These are phyloP conservation scores for Agrochola circellaris DNA, from an alignment of 2,888 invertebrate genomes.

Conservation along the genomic window DNA sequence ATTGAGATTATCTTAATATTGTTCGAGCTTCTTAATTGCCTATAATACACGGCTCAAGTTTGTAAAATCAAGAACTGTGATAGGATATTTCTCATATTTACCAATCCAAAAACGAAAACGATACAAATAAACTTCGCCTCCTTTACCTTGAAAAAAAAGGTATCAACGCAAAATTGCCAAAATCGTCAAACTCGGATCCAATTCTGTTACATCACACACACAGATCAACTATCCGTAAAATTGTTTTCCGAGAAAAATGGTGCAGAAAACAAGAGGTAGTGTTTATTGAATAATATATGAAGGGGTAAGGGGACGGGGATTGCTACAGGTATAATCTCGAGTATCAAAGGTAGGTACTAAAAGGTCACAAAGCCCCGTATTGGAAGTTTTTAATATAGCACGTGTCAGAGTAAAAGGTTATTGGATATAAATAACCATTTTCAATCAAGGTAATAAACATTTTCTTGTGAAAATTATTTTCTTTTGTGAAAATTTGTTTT, in stretches of 20 bases:
- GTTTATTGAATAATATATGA: constrained; percentile 75
- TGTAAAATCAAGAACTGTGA: background rate
- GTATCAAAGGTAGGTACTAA: constrained; percentile 53
- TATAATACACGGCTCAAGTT: background rate
- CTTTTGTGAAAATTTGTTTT: background rate
- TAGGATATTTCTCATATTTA: background rate
- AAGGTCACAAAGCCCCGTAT: constrained; percentile 50
- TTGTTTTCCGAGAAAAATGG: constrained; percentile 64
- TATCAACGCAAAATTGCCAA: constrained; percentile 7
- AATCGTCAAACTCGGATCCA: constrained; percentile 32
- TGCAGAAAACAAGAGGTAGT: constrained; percentile 69
- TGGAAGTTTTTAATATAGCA: constrained; percentile 53
- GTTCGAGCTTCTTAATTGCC: background rate
- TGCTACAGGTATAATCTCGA: constrained; percentile 58
- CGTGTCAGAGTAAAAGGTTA: constrained; percentile 51
- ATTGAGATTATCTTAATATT: background rate
- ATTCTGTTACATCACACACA: constrained; percentile 36
- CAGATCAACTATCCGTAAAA: constrained; percentile 54
- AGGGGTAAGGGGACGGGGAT: constrained; percentile 42
- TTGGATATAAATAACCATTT: constrained; percentile 43
- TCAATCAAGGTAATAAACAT: constrained; percentile 29
- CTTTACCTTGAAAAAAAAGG: background rate
- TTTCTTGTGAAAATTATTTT: constrained; percentile 16
- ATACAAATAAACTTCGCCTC: background rate
- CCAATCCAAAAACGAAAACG: background rate